Base-by-base conservation (phyloP, 2,797 vertebrate species). In the Smutsia temminckii region DNA sequence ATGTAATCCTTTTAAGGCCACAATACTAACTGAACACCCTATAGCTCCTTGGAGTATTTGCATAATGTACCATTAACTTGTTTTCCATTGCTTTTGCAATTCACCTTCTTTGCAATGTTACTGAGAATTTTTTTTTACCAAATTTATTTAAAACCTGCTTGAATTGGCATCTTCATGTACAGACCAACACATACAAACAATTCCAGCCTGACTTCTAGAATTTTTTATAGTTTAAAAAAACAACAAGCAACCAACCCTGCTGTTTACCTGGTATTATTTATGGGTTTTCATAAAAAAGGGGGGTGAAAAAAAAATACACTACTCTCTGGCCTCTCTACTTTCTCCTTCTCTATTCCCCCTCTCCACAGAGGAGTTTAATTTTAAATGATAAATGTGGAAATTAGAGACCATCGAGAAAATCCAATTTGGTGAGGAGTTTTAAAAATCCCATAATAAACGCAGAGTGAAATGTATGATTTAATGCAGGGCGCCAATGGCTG, bases 381-480 rank as follows among this genome's bases (percentile, higher is more conserved):
- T 99, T 99, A 99, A 99, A 99, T 99, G 99, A 99, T 99, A 99
- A 99, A 99, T 99, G 99, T 99, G 99, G 98, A 99, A 99, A 99
- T 99, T 99, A 99, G 98, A 98, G 99, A 98, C 98, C 98, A 98
- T 98, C 98, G 98, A 98, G 98, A 99, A 99, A 99, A 99, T 99
- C 99, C 99, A 99, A 99, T 99, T 99, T 99, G 98, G 98, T 98
- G 98, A 98, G 98, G 98, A 98, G 99, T 98, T 98, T 99, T 99
- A 98, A 98, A 99, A 98, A 98, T 98, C 98, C 98, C 98, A 99
- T 99, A 98, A 99, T 99, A 99, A 99, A 99, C 97, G 98, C 98
- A 98, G 97, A 98, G 98, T 98, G 98, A 98, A 98, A 98, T 98
- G 98, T 99, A 98, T 99, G 99, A 99, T 99, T 99, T 99, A 99